Percentiles rank a stretch among this genome's conserved stretches.
These are phyloP conservation scores for Steinernema feltiae DNA, from an alignment of 1,140 invertebrate species.

Conservation along the genomic window DNA sequence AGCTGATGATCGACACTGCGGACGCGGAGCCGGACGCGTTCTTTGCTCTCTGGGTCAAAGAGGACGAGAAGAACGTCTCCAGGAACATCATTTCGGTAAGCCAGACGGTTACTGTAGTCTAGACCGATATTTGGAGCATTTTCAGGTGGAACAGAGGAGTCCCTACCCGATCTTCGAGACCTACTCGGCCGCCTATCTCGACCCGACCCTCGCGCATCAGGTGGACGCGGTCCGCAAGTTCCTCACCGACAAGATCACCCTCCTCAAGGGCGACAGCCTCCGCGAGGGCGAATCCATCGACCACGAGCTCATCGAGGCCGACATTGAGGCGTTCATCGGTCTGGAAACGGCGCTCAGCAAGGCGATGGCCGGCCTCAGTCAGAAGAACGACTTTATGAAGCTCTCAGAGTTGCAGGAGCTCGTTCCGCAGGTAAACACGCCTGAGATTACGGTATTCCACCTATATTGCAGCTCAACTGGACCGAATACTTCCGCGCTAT, in stretches of 20 bases:
- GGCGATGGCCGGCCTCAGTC: background rate
- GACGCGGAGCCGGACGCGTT: slow-evolving; percentile 70
- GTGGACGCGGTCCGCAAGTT: background rate
- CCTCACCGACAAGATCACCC: background rate
- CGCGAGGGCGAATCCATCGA: background rate
- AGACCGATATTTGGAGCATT: background rate
- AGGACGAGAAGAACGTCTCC: slow-evolving; percentile 59
- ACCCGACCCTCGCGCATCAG: background rate
- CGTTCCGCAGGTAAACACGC: background rate
- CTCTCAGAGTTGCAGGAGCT: background rate
- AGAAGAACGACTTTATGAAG: slow-evolving; percentile 1
- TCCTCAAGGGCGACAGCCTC: background rate
- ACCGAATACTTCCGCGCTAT: slow-evolving; percentile 24
- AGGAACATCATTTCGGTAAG: slow-evolving; percentile 59
- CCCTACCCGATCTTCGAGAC: background rate
- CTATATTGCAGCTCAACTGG: slow-evolving; percentile 36
- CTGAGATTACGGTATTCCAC: slow-evolving; percentile 19
- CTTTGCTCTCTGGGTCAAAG: slow-evolving; percentile 55
- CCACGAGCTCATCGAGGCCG: background rate
- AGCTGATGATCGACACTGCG: slow-evolving; percentile 69
- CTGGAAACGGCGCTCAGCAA: slow-evolving; percentile 34
- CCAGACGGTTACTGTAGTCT: background rate
- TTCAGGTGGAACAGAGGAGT: background rate
- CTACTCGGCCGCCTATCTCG: background rate
- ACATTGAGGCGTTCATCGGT: slow-evolving; percentile 20